Base-by-base conservation (phyloP, 1,140 invertebrate species). In the Hylaeus anthracinus region DNA sequence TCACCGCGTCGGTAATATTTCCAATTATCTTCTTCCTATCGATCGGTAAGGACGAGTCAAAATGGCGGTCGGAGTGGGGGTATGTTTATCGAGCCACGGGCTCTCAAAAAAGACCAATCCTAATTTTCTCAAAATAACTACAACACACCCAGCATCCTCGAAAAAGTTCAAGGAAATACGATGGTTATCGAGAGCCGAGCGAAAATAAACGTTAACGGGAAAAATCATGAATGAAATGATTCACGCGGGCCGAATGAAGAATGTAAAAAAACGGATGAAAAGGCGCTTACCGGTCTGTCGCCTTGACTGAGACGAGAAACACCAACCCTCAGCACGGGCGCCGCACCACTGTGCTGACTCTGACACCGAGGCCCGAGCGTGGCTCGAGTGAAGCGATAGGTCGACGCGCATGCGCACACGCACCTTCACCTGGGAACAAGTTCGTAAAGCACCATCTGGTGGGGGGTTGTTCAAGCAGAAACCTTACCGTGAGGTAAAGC, bases 41-140 rank as follows among this genome's bases (percentile, higher is more conserved):
- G 76, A 79, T 79, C 76, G 76, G 76, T 79, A 79, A 79, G 76
- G 69, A 79, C 69, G 69, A 79, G 76, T 55, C 60, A 79, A 79
- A 79, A 79, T 79, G 76, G 76, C 76, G 76, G 67, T 64, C 8
- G 69, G 39, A 48, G 69, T 51, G 69, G 69, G 58, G 76, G 76
- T 67, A 60, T 79, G 58, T 79, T 72, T 72, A 72, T 79, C 67
- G 76, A 79, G 60, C 76, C n/a, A 43, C 66, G 51, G 48, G n/a
- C 41, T 43, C 51, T 53, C 15, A 71, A 71, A 76, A 75, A 74
- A 66, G 15, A 43, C 4, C 0, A 43, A 78, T 64, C 76, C 37
- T 55, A 48, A 76, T 63, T 78, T 71, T 39, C 58, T 45, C 9
- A 5, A 63, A 43, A 53, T 48, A 78, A 78, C 10, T 26, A 8